Percentiles rank a stretch among this genome's conserved stretches.
phyloP scores from a whole-genome alignment of 2,113 vertebrate species.

The Oreochromis aureus region DNA sequence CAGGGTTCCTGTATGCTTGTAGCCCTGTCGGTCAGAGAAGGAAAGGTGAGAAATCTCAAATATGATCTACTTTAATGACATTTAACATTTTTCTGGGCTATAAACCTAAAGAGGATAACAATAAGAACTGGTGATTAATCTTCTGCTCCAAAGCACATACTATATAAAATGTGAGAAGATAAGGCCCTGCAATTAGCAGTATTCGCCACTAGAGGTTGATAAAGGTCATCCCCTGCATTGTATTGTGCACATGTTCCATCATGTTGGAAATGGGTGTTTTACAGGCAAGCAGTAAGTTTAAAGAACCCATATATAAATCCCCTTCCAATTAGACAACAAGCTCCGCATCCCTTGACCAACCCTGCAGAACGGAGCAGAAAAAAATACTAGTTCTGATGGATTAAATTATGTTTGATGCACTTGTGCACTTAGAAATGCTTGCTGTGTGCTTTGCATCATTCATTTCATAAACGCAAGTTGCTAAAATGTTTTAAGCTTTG shows the following conservation, averaged over 20 bases:
- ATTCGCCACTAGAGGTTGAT: slow-evolving; percentile 14
- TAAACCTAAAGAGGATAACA: neutral
- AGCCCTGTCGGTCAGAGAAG: slow-evolving; percentile 55
- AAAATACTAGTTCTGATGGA: neutral
- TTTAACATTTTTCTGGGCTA: neutral
- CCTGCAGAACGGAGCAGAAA: neutral
- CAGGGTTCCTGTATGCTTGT: slow-evolving; percentile 82
- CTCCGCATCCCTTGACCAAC: neutral
- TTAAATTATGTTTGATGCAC: neutral
- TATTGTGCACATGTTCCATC: neutral
- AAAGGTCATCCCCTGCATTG: neutral
- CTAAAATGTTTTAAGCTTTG: neutral
- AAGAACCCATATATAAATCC: neutral
- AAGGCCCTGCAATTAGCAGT: neutral
- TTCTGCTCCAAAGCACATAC: neutral
- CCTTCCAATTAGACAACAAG: neutral
- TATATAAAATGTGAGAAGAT: neutral
- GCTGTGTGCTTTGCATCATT: neutral
- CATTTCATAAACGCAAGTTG: neutral
- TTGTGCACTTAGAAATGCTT: neutral
- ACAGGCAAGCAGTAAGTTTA: fast-evolving
- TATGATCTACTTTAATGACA: neutral
- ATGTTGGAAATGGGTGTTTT: neutral
- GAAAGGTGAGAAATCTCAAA: neutral
- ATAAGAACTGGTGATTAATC: neutral